These are phyloP conservation scores for Trachops cirrhosus DNA, from an alignment of 2,797 vertebrate genomes.

Conservation along the genomic window DNA sequence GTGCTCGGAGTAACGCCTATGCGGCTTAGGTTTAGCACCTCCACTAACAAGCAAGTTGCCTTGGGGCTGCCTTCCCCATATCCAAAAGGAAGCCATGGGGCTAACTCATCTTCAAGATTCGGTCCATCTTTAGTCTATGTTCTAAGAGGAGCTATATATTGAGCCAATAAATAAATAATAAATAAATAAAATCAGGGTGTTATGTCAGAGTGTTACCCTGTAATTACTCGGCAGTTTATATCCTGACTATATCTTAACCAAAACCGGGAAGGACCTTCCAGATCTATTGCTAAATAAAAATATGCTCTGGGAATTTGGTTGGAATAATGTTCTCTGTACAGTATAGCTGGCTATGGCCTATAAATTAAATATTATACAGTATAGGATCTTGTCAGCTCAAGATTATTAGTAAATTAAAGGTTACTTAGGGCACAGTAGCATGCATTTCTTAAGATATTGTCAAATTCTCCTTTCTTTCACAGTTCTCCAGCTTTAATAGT, in stretches of 20 bases:
- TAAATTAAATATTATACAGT: not conserved
- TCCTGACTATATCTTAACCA: not conserved
- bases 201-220: not conserved
- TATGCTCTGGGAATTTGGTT: not conserved
- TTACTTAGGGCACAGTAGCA: not conserved
- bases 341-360: not conserved
- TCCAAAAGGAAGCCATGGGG: not conserved
- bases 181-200: not conserved
- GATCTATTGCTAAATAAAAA: conserved; percentile 16
- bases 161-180: not conserved
- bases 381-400: not conserved
- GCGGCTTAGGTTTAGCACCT: not conserved
- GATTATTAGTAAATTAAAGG: conserved; percentile 7
- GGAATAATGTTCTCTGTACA: not conserved
- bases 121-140: not conserved
- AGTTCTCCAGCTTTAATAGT: not conserved
- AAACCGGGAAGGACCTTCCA: not conserved
- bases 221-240: not conserved
- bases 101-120: not conserved
- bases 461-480: not conserved
- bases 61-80: not conserved
- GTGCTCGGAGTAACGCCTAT: not conserved
- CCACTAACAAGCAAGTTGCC: not conserved
- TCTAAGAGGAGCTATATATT: not conserved
- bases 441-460: not conserved